phyloP scores from a whole-genome alignment of 2,113 vertebrate species.

The Seriola quinqueradiata region DNA sequence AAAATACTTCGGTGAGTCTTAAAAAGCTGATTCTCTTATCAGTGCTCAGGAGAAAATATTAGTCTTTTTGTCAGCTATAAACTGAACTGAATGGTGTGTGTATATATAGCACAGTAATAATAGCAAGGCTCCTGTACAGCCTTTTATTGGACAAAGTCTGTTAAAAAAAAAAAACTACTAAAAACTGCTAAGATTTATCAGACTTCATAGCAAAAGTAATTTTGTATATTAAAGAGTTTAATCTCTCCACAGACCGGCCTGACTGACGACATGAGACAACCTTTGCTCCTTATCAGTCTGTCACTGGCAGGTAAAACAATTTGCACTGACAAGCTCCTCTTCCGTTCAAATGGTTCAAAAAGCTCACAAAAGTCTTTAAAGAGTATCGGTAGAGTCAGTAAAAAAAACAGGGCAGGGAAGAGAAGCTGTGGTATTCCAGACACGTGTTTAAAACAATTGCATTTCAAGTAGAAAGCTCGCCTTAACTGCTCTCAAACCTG shows the following conservation, averaged over 20 bases:
- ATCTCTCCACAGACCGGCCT: slow-evolving; percentile 65
- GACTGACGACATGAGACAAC: slow-evolving; percentile 80
- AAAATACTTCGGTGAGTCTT: slow-evolving; percentile 62
- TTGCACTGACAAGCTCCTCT: background rate
- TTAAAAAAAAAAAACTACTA: background rate
- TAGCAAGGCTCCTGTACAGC: background rate
- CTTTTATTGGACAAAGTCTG: background rate
- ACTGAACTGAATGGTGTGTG: background rate
- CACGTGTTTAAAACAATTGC: slow-evolving; percentile 56
- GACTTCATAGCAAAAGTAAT: background rate
- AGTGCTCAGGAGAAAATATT: background rate
- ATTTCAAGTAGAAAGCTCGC: slow-evolving; percentile 21
- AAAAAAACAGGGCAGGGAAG: background rate
- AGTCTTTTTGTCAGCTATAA: background rate
- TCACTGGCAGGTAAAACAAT: slow-evolving; percentile 77
- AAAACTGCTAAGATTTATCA: background rate
- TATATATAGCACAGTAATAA: background rate
- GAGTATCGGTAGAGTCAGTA: slow-evolving; percentile 15
- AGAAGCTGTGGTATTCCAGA: slow-evolving; percentile 36
- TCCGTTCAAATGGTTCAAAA: slow-evolving; percentile 1
- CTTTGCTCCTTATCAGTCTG: slow-evolving; percentile 58
- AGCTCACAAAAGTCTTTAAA: background rate
- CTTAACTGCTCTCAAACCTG: slow-evolving; percentile 60
- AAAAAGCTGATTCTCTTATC: background rate
- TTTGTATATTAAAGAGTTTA: background rate